Percentiles rank a stretch among this genome's conserved stretches.
Conservation (phyloP, 2,113 vertebrate species). For the Xiphias gladius region DNA sequence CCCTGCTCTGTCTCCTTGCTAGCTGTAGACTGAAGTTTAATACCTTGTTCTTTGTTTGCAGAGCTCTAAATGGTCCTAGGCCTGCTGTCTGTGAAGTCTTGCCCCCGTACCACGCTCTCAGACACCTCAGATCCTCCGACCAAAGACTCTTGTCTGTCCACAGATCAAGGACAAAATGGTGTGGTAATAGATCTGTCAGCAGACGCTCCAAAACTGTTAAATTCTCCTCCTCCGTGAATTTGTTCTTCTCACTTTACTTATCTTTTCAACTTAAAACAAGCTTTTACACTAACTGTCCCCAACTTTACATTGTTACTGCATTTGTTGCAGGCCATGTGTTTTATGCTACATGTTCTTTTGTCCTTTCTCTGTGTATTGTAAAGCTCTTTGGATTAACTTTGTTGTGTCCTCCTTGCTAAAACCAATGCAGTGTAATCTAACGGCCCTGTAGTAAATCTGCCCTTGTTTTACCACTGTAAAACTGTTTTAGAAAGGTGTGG, state of each 20-base stretch:
- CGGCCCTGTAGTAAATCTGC: too few species aligned
- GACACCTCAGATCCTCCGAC: conserved; percentile 31
- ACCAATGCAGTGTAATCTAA: too few species aligned
- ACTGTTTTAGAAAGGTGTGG: neutral
- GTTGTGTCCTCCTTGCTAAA: neutral
- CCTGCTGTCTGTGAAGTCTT: neutral
- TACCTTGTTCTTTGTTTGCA: conserved; percentile 30
- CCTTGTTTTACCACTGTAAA: too few species aligned
- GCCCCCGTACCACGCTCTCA: conserved; percentile 13
- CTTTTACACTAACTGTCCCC: neutral
- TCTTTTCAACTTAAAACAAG: neutral
- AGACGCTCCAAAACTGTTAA: neutral
- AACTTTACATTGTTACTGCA: neutral
- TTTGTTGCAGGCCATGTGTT: neutral
- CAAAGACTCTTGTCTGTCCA: conserved; percentile 16
- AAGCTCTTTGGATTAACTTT: neutral
- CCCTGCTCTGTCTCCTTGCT: conserved; percentile 1
- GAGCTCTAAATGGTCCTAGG: conserved; percentile 3
- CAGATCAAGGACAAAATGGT: conserved; percentile 13
- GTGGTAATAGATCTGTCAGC: neutral
- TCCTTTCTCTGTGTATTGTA: neutral
- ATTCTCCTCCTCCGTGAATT: neutral
- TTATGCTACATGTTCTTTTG: neutral
- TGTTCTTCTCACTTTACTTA: neutral
- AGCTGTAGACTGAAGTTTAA: neutral